A percentile compares a stretch with the other conserved stretches of the same genome.
phyloP scores from a whole-genome alignment of 1,140 invertebrate species.

The Ephestia elutella region DNA sequence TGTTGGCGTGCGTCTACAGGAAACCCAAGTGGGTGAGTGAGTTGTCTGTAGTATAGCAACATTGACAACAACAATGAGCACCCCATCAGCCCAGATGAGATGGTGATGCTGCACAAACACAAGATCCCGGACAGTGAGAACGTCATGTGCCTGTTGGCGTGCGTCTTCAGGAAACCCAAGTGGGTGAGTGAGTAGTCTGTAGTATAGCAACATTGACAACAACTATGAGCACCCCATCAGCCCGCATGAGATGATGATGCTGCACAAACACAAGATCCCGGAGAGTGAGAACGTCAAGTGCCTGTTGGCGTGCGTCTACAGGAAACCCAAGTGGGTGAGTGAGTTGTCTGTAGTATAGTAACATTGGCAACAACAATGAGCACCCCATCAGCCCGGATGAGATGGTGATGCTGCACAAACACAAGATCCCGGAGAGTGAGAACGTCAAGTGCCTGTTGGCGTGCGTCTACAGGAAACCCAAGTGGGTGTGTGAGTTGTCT shows the following conservation, averaged over 20 bases:
- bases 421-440: conserved; percentile 45
- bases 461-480: conserved; percentile 44
- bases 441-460: conserved; percentile 49
- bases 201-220: no score
- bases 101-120: conserved; percentile 42
- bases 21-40: conserved; percentile 44
- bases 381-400: conserved; percentile 39
- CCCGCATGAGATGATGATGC: conserved; percentile 38
- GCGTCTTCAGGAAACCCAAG: conserved; percentile 41
- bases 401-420: conserved; percentile 39
- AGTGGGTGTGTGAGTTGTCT: conserved; percentile 52
- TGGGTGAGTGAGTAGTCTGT: conserved; percentile 33
- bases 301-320: conserved; percentile 48
- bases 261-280: conserved; percentile 48
- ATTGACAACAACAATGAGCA: conserved; percentile 39
- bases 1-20: conserved; percentile 48
- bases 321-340: conserved; percentile 44
- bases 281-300: conserved; percentile 47
- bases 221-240: conserved; percentile 38
- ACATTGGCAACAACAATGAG: conserved; percentile 38
- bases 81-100: conserved; percentile 37
- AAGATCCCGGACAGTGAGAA: conserved; percentile 43
- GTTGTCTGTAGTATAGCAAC: no score
- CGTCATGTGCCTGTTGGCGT: conserved; percentile 50
- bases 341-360: no score